phyloP scores from a whole-genome alignment of 35 echinoderm and acorn worm genomes.

The Heliocidaris erythrogramma region DNA sequence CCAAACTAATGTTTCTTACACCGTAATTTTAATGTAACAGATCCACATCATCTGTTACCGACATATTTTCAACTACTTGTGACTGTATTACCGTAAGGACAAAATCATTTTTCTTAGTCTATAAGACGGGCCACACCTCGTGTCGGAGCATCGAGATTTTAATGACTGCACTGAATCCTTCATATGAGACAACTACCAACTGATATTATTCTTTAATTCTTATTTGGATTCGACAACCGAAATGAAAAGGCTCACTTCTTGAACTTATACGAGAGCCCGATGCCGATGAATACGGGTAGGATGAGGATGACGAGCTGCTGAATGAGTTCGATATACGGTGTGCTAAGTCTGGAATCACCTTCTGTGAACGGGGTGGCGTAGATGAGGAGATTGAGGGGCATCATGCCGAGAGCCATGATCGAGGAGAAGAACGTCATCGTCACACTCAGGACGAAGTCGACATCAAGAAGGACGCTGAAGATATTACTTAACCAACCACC shows the following conservation, averaged over 20 bases:
- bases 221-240: background rate
- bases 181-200: background rate
- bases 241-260: slow-evolving; percentile 14
- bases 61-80: background rate
- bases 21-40: too few species aligned
- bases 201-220: background rate
- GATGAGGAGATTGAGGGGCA: slow-evolving; percentile 95
- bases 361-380: slow-evolving; percentile 72
- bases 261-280: slow-evolving; percentile 73
- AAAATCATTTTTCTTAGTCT: background rate
- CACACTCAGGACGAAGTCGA: slow-evolving; percentile 85
- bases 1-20: too few species aligned
- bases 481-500: slow-evolving; percentile 93
- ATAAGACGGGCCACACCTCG: background rate
- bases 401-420: slow-evolving; percentile 76
- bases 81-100: background rate
- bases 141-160: background rate
- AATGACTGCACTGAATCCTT: background rate
- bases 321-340: slow-evolving; percentile 73
- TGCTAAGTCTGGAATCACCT: slow-evolving; percentile 53
- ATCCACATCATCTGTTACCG: too few species aligned
- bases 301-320: slow-evolving; percentile 74
- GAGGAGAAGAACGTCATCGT: slow-evolving; percentile 95
- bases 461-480: slow-evolving; percentile 80
- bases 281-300: slow-evolving; percentile 69